Percentiles rank a stretch among this genome's conserved stretches.
These are phyloP conservation scores for Caenorhabditis sp. DNA, from an alignment of 2,888 invertebrate genomes.

Conservation along the genomic window DNA sequence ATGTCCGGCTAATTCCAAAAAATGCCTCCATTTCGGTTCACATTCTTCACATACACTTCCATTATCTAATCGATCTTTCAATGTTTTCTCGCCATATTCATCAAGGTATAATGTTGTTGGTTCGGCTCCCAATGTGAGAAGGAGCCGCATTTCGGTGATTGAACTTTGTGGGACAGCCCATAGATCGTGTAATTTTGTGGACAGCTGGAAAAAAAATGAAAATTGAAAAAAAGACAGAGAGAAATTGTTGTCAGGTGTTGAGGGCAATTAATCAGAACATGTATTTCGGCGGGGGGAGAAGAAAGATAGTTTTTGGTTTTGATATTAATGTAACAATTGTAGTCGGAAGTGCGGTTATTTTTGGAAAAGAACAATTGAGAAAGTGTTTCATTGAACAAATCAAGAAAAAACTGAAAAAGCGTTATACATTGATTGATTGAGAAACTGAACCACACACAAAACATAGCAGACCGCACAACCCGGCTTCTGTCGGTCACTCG, in stretches of 20 bases:
- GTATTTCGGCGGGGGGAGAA: background rate
- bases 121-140: constrained; percentile 60
- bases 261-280: background rate
- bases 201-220: constrained; percentile 53
- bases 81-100: constrained; percentile 55
- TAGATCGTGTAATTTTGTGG: constrained; percentile 56
- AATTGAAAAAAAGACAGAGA: too few species aligned
- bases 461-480: too few species aligned
- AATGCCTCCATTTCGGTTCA: constrained; percentile 52
- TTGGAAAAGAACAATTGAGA: background rate
- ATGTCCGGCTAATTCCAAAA: constrained; percentile 55
- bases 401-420: too few species aligned
- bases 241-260: background rate
- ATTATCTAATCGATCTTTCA: constrained; percentile 56
- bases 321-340: background rate
- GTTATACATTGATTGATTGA: too few species aligned
- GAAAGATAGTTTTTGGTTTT: background rate
- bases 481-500: too few species aligned
- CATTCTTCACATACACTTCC: constrained; percentile 62
- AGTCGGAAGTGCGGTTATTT: background rate
- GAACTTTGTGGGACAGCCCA: constrained; percentile 61
- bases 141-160: constrained; percentile 61
- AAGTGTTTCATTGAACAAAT: background rate
- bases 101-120: constrained; percentile 56
- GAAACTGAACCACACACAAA: too few species aligned